Evolutionary conservation across 2,113 vertebrate species (phyloP), one percentile per base, ranked within the genome.

Genomic region (Melospiza georgiana): DNA sequence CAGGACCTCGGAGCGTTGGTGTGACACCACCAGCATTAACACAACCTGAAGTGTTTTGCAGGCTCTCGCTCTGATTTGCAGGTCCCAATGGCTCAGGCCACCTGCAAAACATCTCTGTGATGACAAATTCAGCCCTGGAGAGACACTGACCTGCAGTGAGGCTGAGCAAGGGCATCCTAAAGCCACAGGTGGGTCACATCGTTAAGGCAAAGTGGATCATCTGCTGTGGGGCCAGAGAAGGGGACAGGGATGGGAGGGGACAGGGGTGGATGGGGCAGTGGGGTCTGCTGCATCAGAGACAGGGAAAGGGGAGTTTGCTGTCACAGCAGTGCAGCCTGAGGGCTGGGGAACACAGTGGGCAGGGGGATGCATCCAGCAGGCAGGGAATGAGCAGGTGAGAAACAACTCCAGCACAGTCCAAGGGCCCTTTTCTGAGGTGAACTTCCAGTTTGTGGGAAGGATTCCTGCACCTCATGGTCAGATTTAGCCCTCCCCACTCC

Each of bases 1-100:
- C 73, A 89, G 82, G 91, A 78, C 89, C 93, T 93, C 17, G 52
- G 79, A 71, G 87, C 3, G 0, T 49, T 74, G 76, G 52, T 25
- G 31, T 92, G 87, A 96, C 72, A 86, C 81, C 46, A 54, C 7
- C 49, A 5, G 69, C 77, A 87, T 68, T 75, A 94, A 94, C 67
- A 27, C 48, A 68, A 48, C 0, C 3, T 80, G 65, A 93, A 89
- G 67, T 2, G 2, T 92, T 97, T 81, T 54, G 39, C 93, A 89
- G 91, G 46, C 62, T 68, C 57, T 82, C 5, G 1, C 44, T 72
- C 41, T 68, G 54, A 87, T 87, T 82, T 93, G 49, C 87, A 91
- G 65, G 62, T 72, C 81, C 69, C 5, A 0, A 2, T 25, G 72
- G 71, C 66, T 69, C 66, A 68, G 77, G 54, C 67, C 87, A 93